These are phyloP conservation scores for Hydrozoanthus gracilis DNA, from an alignment of 92 coral and sea anemone species.

Conservation along the genomic window DNA sequence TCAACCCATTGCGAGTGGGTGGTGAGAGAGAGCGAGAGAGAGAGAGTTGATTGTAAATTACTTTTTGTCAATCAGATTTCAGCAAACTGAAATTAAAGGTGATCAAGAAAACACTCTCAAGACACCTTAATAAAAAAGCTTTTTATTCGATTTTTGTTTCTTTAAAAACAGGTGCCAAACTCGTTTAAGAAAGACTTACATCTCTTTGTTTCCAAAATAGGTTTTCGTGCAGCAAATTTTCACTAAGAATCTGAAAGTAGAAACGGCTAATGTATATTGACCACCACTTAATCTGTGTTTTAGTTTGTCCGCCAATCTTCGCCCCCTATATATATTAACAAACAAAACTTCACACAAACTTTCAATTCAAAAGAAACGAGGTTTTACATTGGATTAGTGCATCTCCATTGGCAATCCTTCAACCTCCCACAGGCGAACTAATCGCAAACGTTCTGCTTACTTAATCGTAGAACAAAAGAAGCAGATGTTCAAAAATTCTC, in stretches of 20 bases:
- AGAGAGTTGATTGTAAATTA: background rate
- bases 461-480: no score
- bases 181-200: background rate
- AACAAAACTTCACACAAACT: conserved; percentile 20
- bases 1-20: background rate
- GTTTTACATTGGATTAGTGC: background rate
- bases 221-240: background rate
- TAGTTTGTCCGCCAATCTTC: background rate
- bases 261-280: background rate
- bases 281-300: background rate
- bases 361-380: conserved; percentile 5
- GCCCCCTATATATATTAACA: background rate
- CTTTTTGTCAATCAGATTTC: background rate
- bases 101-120: background rate
- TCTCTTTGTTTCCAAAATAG: background rate
- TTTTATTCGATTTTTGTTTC: background rate
- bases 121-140: background rate
- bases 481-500: background rate
- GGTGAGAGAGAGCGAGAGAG: background rate
- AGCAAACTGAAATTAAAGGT: background rate
- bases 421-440: background rate
- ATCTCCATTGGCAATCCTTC: background rate
- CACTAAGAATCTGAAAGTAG: background rate
- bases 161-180: background rate
- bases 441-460: no score